These are phyloP conservation scores for Leptodirus hochenwartii DNA, from an alignment of 2,888 invertebrate genomes.

Conservation along the genomic window DNA sequence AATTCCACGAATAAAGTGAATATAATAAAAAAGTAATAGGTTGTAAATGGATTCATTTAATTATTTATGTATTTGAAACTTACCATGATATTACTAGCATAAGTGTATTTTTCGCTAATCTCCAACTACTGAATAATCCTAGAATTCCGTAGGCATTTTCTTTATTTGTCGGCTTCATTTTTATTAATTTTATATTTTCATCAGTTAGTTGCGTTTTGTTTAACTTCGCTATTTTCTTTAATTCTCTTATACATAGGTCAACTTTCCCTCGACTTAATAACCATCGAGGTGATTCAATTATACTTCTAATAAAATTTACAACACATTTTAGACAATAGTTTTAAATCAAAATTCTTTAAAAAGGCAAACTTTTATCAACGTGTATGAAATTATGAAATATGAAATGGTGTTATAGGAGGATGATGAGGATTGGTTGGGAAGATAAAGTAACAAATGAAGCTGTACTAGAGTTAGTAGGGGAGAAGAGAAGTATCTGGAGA, in stretches of 20 bases:
- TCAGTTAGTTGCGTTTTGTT: conserved; percentile 31
- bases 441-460: too few species aligned
- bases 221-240: conserved; percentile 34
- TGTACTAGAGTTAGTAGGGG: too few species aligned
- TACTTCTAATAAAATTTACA: conserved; percentile 24
- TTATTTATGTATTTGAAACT: conserved; percentile 5
- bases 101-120: conserved; percentile 33
- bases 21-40: too few species aligned
- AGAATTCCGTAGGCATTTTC: conserved; percentile 33
- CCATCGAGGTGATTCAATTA: conserved; percentile 48
- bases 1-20: too few species aligned
- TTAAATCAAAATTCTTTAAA: neutral
- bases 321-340: conserved; percentile 1
- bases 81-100: conserved; percentile 37
- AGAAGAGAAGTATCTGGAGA: too few species aligned
- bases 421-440: too few species aligned
- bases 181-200: conserved; percentile 22
- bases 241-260: conserved; percentile 28
- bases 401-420: too few species aligned
- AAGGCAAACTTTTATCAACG: too few species aligned
- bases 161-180: conserved; percentile 12
- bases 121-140: conserved; percentile 36
- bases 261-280: conserved; percentile 34
- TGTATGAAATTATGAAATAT: neutral
- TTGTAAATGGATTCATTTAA: too few species aligned